These are phyloP conservation scores for Phacellophora camtschatica DNA, from an alignment of 30 jellyfish, hydroid and myxozoan species.

Conservation along the genomic window DNA sequence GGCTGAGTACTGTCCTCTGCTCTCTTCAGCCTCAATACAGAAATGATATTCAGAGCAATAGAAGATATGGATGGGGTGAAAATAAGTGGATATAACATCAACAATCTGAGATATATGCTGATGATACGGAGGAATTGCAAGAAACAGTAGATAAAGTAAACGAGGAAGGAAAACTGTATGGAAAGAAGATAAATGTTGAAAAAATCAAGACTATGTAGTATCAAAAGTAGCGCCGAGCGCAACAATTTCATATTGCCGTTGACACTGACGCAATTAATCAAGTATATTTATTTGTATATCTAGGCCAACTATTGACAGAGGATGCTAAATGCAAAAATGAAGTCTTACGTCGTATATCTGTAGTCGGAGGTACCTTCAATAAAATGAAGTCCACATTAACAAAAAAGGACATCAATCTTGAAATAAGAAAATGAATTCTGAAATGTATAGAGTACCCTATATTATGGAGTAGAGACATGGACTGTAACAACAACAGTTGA, in stretches of 20 bases:
- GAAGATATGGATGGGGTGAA: not conserved
- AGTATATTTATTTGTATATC: constrained; percentile 3
- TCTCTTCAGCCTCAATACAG: not conserved
- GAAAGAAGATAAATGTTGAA: constrained; percentile 13
- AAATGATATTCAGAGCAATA: constrained; percentile 1
- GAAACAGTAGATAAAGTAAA: constrained; percentile 5
- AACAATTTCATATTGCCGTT: not conserved
- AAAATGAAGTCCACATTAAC: not conserved
- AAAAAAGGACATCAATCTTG: not conserved
- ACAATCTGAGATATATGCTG: constrained; percentile 16
- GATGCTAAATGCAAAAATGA: not conserved
- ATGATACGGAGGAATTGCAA: constrained; percentile 14
- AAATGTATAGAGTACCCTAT: not conserved
- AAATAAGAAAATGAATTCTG: not conserved
- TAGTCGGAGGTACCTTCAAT: not conserved
- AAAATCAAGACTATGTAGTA: not conserved
- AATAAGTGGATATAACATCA: constrained; percentile 13
- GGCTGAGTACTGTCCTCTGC: constrained; percentile 11
- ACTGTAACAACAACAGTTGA: no score
- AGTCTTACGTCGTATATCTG: not conserved
- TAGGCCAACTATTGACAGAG: not conserved
- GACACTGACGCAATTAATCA: not conserved
- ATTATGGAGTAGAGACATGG: no score
- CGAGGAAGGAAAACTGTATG: constrained; percentile 15
- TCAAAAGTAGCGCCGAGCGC: constrained; percentile 24